These are phyloP conservation scores for Myotis davidii DNA, from an alignment of 2,113 vertebrate genomes.

Conservation along the genomic window DNA sequence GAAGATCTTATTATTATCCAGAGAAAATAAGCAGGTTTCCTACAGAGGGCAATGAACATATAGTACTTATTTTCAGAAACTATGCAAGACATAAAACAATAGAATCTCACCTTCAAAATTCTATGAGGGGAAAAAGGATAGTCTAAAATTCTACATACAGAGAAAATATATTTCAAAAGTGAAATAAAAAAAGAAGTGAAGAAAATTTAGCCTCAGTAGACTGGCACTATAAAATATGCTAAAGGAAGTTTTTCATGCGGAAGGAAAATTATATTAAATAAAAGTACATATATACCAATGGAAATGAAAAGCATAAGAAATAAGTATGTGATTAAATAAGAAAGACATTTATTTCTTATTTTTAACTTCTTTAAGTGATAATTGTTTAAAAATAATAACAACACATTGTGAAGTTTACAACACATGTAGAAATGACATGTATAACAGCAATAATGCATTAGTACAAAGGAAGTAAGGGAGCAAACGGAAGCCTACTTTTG, in stretches of 20 bases:
- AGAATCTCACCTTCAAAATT: not conserved
- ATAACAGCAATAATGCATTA: not conserved
- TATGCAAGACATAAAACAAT: not conserved
- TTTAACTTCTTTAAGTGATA: not conserved
- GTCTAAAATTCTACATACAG: not conserved
- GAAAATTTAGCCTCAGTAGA: not conserved
- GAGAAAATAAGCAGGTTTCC: not conserved
- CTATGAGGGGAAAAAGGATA: not conserved
- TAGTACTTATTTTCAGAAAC: not conserved
- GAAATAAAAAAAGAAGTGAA: not conserved
- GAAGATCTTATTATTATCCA: not conserved
- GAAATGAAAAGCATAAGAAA: not conserved
- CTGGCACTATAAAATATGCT: not conserved
- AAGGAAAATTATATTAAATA: not conserved
- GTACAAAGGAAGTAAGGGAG: not conserved
- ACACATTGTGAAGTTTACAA: not conserved
- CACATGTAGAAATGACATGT: not conserved
- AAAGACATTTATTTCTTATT: not conserved
- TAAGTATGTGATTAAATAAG: not conserved
- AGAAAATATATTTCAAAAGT: not conserved
- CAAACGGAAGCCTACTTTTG: not conserved
- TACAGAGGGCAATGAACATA: not conserved
- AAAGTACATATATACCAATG: not conserved
- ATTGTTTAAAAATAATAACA: not conserved
- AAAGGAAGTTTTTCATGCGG: not conserved